Evolutionary conservation across 2,888 invertebrate genomes (phyloP).

Genomic region (Heteropelma amictum): DNA sequence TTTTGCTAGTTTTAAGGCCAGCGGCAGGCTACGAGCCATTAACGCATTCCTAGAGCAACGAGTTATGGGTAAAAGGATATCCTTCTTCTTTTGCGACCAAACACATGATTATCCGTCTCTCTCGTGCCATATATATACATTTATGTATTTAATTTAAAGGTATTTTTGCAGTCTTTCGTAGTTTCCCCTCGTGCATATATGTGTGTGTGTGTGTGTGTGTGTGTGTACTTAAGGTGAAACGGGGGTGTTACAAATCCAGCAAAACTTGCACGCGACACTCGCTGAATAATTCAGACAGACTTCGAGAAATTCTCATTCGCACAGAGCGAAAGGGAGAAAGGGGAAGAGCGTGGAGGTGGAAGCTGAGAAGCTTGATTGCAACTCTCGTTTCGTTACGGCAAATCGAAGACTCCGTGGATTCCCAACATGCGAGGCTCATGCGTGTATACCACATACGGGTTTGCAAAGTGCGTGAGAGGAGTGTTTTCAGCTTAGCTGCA

Average conservation of each 20-base stretch:
- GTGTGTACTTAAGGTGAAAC: conserved; percentile 40
- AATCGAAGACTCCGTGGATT: conserved; percentile 9
- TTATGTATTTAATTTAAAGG: too few relatives aligned
- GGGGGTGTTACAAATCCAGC: conserved; percentile 76
- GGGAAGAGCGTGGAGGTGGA: background rate
- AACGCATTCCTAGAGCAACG: conserved; percentile 58
- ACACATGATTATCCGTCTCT: background rate
- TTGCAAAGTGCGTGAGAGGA: too few relatives aligned
- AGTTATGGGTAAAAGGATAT: conserved; percentile 51
- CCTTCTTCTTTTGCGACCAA: conserved; percentile 31
- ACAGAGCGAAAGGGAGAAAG: conserved; percentile 15
- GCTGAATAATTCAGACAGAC: conserved; percentile 75
- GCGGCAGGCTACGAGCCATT: conserved; percentile 53
- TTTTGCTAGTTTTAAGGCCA: conserved; percentile 5
- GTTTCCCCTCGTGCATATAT: background rate
- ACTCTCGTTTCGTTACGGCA: conserved; percentile 22
- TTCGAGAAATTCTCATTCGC: conserved; percentile 29
- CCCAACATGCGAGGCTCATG: too few relatives aligned
- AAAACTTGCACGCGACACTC: conserved; percentile 74
- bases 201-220: conserved; percentile 1
- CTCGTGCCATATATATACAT: background rate
- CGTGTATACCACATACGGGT: too few relatives aligned
- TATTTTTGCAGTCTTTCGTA: too few relatives aligned
- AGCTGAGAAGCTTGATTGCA: conserved; percentile 47
- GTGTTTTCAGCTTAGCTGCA: too few relatives aligned